These are phyloP conservation scores for Greenwoodochromis staneri DNA, from an alignment of 2,113 vertebrate genomes.

Conservation along the genomic window DNA sequence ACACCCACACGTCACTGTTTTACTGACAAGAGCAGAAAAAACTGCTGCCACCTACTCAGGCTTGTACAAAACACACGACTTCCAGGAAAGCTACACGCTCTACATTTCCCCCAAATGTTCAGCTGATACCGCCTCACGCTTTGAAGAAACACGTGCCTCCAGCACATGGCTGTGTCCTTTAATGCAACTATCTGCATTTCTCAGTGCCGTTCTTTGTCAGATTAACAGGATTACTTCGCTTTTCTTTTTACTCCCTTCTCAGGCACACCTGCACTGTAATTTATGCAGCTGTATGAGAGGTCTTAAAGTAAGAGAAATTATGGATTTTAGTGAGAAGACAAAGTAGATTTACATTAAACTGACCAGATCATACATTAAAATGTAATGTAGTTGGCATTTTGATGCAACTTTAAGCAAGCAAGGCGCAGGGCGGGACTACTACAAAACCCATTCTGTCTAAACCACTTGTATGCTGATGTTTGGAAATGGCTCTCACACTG, in stretches of 20 bases:
- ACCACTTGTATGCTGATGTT: background rate
- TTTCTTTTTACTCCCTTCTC: background rate
- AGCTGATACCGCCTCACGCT: background rate
- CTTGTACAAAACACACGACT: slow-evolving; percentile 37
- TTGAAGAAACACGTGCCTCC: background rate
- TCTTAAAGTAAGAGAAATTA: background rate
- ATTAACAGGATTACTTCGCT: background rate
- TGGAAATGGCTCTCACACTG: background rate
- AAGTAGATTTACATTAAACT: background rate
- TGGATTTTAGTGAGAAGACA: background rate
- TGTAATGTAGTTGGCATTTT: background rate
- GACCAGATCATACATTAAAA: background rate
- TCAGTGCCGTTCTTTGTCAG: background rate
- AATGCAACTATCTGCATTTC: background rate
- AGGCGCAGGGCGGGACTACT: accelerated
- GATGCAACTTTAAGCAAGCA: background rate
- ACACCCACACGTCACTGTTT: slow-evolving; percentile 14
- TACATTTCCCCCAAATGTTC: background rate
- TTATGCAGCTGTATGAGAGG: background rate
- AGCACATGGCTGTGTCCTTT: background rate
- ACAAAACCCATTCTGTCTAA: background rate
- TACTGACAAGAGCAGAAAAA: slow-evolving; percentile 1
- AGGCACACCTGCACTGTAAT: background rate
- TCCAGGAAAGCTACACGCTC: slow-evolving; percentile 41
- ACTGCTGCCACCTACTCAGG: slow-evolving; percentile 8